Conservation (phyloP, 2,797 vertebrate genomes). For the Coranthus polyacanthus region DNA sequence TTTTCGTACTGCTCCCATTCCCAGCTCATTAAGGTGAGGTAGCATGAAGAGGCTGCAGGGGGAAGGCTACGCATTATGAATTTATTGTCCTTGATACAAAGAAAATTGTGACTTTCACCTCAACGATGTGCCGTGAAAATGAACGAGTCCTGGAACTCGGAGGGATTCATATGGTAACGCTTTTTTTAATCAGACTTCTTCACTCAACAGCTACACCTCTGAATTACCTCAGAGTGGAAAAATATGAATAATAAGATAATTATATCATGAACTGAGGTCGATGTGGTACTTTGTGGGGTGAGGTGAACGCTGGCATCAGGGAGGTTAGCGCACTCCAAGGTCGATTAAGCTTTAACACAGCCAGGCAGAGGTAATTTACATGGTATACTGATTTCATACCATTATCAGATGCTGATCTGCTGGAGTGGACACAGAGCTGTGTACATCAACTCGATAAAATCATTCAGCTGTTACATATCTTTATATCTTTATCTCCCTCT, state of each 20-base stretch:
- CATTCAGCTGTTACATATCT: constrained; percentile 17
- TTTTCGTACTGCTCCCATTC: constrained; percentile 41
- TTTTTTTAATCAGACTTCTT: constrained; percentile 59
- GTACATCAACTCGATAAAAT: constrained; percentile 37
- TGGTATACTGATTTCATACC: constrained; percentile 54
- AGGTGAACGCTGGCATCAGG: constrained; percentile 7
- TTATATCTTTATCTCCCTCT: constrained; percentile 14
- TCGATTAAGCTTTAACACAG: constrained; percentile 54
- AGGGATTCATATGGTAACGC: constrained; percentile 62
- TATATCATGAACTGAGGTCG: constrained; percentile 32
- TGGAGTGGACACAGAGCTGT: constrained; percentile 41
- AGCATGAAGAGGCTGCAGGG: constrained; percentile 65
- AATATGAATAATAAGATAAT: constrained; percentile 64
- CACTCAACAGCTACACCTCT: constrained; percentile 42
- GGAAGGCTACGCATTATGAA: constrained; percentile 69
- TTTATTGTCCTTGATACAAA: constrained; percentile 72
- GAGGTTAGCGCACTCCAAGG: constrained; percentile 58
- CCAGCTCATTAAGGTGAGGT: constrained; percentile 69
- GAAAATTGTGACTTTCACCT: constrained; percentile 72
- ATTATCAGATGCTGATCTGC: constrained; percentile 48
- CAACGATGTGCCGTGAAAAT: constrained; percentile 30
- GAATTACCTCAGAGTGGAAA: constrained; percentile 42
- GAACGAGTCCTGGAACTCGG: constrained; percentile 13
- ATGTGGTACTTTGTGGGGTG: constrained; percentile 3
- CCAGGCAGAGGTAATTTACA: constrained; percentile 48